Conservation (phyloP, 2,888 invertebrate species). For the Diarsia dahlii region DNA sequence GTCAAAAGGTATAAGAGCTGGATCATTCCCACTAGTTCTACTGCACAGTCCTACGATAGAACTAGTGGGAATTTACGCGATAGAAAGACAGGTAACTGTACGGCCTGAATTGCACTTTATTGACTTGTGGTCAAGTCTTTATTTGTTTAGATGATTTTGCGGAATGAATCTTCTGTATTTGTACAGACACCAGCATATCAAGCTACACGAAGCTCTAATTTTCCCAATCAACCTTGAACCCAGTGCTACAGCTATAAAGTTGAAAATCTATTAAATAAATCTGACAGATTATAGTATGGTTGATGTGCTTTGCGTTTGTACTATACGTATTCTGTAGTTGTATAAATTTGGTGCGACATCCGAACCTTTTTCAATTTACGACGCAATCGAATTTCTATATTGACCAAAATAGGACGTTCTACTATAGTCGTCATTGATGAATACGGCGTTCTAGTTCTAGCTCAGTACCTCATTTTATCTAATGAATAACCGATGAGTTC, state of each 20-base stretch:
- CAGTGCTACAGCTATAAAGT: too few relatives aligned
- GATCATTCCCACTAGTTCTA: too few relatives aligned
- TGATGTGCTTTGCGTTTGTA: too few relatives aligned
- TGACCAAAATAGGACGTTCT: neutral
- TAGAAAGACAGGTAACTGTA: neutral
- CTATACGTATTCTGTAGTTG: too few relatives aligned
- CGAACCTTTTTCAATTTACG: neutral
- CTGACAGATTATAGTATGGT: too few relatives aligned
- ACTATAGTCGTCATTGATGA: conserved; percentile 5
- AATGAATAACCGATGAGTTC: conserved; percentile 32
- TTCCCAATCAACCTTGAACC: too few relatives aligned
- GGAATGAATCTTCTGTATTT: neutral
- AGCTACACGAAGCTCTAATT: too few relatives aligned
- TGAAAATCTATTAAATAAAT: too few relatives aligned
- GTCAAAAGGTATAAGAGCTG: too few relatives aligned
- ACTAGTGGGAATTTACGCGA: too few relatives aligned
- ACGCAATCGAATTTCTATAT: neutral
- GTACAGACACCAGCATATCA: too few relatives aligned
- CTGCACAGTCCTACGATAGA: too few relatives aligned
- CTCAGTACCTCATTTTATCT: conserved; percentile 5
- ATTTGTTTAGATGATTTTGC: neutral
- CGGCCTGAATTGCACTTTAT: neutral
- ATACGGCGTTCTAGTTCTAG: conserved; percentile 30
- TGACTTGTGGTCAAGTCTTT: neutral
- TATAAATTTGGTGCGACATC: neutral